Evolutionary conservation across 2,797 vertebrate genomes (phyloP).

Genomic region (Phrynocephalus guinanensis): DNA sequence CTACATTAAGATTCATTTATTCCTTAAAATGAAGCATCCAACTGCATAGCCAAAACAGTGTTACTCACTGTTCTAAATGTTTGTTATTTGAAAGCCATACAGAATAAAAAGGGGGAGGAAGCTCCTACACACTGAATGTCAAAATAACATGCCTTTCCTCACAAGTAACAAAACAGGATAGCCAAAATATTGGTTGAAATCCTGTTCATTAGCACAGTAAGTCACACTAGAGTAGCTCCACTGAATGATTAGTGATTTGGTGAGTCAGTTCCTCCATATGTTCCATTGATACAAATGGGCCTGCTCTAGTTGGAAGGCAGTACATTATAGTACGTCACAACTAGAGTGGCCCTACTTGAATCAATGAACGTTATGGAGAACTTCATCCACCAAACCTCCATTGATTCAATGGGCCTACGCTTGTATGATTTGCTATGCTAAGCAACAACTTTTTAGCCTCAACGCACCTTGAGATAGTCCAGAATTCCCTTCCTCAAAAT

Average conservation of each 20-base stretch:
- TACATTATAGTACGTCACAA: too few species aligned
- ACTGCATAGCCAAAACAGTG: background rate
- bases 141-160: background rate
- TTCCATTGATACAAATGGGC: background rate
- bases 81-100: constrained; percentile 6
- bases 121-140: background rate
- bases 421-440: too few species aligned
- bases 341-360: too few species aligned
- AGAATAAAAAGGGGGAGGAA: background rate
- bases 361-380: too few species aligned
- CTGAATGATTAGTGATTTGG: too few species aligned
- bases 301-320: background rate
- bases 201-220: too few species aligned
- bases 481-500: background rate
- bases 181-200: background rate
- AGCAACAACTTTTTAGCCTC: too few species aligned
- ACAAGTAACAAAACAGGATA: background rate
- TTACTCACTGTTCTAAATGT: background rate
- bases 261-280: too few species aligned
- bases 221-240: too few species aligned
- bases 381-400: too few species aligned
- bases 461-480: background rate
- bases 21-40: background rate
- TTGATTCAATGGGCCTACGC: too few species aligned
- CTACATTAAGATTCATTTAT: constrained; percentile 8